Conservation (phyloP, 2,888 invertebrate species). For the Spisula solida region DNA sequence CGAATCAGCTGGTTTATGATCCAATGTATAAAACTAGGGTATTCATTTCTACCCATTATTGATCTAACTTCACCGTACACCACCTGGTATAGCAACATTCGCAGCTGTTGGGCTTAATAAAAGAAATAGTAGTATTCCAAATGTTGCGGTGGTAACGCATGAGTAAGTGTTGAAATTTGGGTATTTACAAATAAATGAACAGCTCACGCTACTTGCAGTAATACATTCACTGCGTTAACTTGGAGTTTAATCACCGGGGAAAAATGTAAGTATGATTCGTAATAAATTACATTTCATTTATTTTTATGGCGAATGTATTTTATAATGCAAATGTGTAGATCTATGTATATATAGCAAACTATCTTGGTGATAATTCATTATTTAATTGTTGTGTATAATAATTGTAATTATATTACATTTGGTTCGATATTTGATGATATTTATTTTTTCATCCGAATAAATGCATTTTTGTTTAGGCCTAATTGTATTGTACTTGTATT, state of each 20-base stretch:
- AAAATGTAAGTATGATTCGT: neutral
- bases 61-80: neutral
- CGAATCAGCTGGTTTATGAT: too few relatives aligned
- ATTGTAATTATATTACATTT: neutral
- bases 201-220: neutral
- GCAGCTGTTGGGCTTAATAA: neutral
- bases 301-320: neutral
- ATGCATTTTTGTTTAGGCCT: too few relatives aligned
- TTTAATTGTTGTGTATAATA: too few relatives aligned
- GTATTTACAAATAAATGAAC: conserved; percentile 6
- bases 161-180: conserved; percentile 5
- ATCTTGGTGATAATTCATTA: too few relatives aligned
- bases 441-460: too few relatives aligned
- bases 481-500: too few relatives aligned
- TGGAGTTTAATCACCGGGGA: neutral
- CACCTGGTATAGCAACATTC: neutral
- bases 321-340: neutral
- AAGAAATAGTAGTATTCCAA: neutral
- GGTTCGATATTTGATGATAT: neutral
- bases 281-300: neutral
- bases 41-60: neutral
- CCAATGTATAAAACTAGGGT: too few relatives aligned
- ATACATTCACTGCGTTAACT: neutral
- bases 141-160: neutral
- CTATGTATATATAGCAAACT: too few relatives aligned